Conservation (phyloP, 2,888 invertebrate genomes). For the Clivina fossor region DNA sequence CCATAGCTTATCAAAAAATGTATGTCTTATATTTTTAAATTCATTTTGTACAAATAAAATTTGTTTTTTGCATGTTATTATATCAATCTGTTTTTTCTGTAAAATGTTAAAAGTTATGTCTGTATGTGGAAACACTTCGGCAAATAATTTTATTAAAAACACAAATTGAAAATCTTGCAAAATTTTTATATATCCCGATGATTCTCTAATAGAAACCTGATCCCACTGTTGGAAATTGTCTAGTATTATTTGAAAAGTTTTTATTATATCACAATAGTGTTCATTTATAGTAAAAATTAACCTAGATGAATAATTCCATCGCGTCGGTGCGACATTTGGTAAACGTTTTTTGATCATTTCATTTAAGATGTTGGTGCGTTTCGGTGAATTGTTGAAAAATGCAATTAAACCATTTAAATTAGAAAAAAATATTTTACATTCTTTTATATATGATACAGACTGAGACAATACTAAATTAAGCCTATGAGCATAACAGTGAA, state of each 20-base stretch:
- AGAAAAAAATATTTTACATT: conserved; percentile 11
- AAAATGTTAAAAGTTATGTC: too few relatives aligned
- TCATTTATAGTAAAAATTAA: background rate
- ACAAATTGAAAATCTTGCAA: conserved; percentile 10
- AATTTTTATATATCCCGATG: conserved; percentile 1
- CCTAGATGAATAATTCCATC: conserved; percentile 31
- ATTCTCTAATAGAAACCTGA: background rate
- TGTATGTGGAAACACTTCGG: conserved; percentile 1
- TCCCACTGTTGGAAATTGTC: conserved; percentile 9
- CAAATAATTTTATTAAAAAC: conserved; percentile 8
- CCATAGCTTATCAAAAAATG: conserved; percentile 1
- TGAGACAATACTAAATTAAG: conserved; percentile 25
- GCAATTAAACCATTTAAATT: conserved; percentile 6
- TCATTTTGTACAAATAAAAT: background rate
- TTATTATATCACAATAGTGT: background rate
- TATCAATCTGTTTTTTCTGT: too few relatives aligned
- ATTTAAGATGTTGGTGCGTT: conserved; percentile 21
- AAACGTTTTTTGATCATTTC: conserved; percentile 12
- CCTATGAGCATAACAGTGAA: conserved; percentile 39
- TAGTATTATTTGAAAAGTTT: background rate
- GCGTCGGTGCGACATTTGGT: conserved; percentile 23
- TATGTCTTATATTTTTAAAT: conserved; percentile 3
- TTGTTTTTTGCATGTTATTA: too few relatives aligned
- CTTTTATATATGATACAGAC: conserved; percentile 6
- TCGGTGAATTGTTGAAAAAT: conserved; percentile 5